Evolutionary conservation across 2,113 vertebrate genomes (phyloP), one percentile per base, ranked within the genome.

Genomic region (Podocnemis expansa): DNA sequence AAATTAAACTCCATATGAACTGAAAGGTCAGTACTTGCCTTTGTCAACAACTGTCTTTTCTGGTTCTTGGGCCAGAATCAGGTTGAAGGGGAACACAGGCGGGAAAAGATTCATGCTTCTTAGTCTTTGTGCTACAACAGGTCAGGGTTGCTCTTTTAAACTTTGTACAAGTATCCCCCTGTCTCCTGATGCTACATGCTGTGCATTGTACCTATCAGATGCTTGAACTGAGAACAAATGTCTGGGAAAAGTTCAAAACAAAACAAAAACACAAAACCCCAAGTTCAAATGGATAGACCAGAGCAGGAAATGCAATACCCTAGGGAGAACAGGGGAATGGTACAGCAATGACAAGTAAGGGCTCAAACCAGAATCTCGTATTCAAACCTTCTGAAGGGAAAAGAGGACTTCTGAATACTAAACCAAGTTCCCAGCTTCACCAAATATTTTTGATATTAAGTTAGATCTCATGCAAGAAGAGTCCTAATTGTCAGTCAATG

Each of bases 1-100:
- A 96, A 92, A 97, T 93, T 88, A 90, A 92, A 87, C 75, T 80
- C 22, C 25, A 10, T 34, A 76, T 76, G 58, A 95, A 89, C 8
- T 3, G 92, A 96, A 43, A 19, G 60, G 91, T 84, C 87, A 87
- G 67, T 55, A 89, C 55, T 93, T 93, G 81, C 24, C 89, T 95
- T 82, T 76, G 78, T 92, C 85, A 95, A 94, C 75, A 95, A n/a
- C 56, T 80, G 49, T 84, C 79, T 78, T 58, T 88, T 78, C 90
- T 80, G 41, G n/a, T 75, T 92, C 83, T 82, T n/a, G 45, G 58
- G 31, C n/a, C 84, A 0, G 0, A 29, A 54, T 87, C 83, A 93
- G 31, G 31, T 9, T 91, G n/a, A 88, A 88, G 82, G 41, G 75
- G 89, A 67, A 34, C 19, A 67, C 34, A 34, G 31, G 60, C 34